These are phyloP conservation scores for Metopolophium dirhodum DNA, from an alignment of 1,140 invertebrate genomes.

Conservation along the genomic window DNA sequence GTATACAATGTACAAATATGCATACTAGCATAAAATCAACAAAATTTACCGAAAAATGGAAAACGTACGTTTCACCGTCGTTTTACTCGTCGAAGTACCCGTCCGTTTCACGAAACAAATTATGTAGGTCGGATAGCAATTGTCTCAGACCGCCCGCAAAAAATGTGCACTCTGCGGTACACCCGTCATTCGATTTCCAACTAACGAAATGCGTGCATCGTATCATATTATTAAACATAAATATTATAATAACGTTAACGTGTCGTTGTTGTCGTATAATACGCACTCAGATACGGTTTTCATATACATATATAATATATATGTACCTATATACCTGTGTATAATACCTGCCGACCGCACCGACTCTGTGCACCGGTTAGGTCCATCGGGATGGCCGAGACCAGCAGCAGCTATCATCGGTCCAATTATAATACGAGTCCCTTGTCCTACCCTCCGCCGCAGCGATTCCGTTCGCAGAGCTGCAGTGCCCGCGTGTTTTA, in stretches of 20 bases:
- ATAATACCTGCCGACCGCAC: no score
- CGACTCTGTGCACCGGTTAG: background rate
- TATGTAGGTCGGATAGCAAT: no score
- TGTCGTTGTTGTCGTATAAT: background rate
- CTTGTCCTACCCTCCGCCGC: background rate
- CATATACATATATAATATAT: background rate
- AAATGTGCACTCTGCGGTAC: no score
- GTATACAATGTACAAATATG: no score
- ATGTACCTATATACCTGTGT: background rate
- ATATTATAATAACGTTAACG: background rate
- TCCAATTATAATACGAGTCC: conserved; percentile 6
- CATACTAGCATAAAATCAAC: no score
- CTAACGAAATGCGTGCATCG: background rate
- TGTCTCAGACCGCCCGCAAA: no score
- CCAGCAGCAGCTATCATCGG: conserved; percentile 17
- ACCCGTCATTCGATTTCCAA: background rate
- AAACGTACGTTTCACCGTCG: no score
- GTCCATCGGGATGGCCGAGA: background rate
- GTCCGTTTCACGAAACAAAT: no score
- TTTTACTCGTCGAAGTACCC: no score
- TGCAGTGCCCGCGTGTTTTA: background rate
- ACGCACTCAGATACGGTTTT: no score
- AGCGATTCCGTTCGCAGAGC: background rate
- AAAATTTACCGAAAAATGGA: no score
- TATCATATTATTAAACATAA: background rate